Conservation (phyloP, 2,113 vertebrate species). For the Paracanthobrama guichenoti region DNA sequence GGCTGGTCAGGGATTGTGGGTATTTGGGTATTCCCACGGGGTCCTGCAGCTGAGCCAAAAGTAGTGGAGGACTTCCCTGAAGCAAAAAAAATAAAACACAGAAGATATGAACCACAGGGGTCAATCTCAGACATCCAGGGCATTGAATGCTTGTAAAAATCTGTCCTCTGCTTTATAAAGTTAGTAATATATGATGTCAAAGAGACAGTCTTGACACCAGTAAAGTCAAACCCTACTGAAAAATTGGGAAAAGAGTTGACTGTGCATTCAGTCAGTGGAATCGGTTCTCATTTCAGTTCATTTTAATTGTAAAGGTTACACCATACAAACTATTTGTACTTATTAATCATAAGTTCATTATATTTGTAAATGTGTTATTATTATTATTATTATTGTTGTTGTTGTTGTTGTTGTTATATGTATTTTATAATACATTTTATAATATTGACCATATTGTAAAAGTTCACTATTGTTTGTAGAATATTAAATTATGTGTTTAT, state of each 20-base stretch:
- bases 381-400: neutral
- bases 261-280: neutral
- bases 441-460: no score
- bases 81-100: neutral
- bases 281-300: neutral
- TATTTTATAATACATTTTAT: neutral
- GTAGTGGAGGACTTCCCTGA: conserved; percentile 2
- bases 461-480: no score
- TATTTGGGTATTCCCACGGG: conserved; percentile 23
- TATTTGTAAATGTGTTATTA: neutral
- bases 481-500: no score
- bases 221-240: neutral
- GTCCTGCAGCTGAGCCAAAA: conserved; percentile 26
- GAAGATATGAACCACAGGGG: neutral
- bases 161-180: neutral
- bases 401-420: neutral
- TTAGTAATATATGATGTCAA: neutral
- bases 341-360: neutral
- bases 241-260: neutral
- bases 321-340: no score
- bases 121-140: neutral
- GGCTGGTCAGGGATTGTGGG: neutral
- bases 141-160: neutral
- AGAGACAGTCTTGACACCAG: neutral
- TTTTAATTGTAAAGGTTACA: neutral